Base-by-base conservation (phyloP, 2,113 vertebrate species). In the Siphamia tubifer region DNA sequence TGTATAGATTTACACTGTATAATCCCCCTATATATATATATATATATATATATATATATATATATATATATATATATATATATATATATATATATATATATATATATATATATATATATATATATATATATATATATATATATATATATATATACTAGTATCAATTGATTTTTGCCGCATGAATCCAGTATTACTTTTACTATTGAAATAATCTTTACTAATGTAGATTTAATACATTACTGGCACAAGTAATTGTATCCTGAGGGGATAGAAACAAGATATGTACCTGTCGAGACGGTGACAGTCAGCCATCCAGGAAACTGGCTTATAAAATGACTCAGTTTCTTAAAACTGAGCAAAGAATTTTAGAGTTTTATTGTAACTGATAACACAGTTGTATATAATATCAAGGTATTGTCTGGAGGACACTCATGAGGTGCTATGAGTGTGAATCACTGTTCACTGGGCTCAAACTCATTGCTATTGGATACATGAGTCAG, bases 401-500 rank as follows among this genome's bases (percentile, higher is more conserved):
- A 56, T 64, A 36, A 9, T 2, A 49, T 67, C 70, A 39, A 19
- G 17, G 28, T 11, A 2, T 16, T 44, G 44, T 77, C 24, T 19
- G 11, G 20, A 48, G 17, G 2, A 69, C 54, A 49, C 53, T 51
- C 21, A 15, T 60, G 78, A 32, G n/a, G 27, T 53, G 21, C 19
- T 2, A 32, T 27, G 2, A 42, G 25, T 56, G 24, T 84, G 79
- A 84, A 15, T 79, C 64, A 79, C 11, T 27, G 32, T 53, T 8
- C 7, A 1, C 36, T 34, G 2, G 2, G 27, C 61, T 58, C 17
- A 63, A 3, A 49, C 64, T 61, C 57, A 52, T 68, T 25, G 15
- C 8, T n/a, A 5, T 64, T 67, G 48, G 49, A 49, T 67, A 4
- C 23, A 19, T 87, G 79, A 85, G 56, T 88, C 83, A 85, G 23